Percentiles rank a stretch among this genome's conserved stretches.
phyloP scores from a whole-genome alignment of 2,113 vertebrate genomes.

The Cyprinodon brontotheroides region DNA sequence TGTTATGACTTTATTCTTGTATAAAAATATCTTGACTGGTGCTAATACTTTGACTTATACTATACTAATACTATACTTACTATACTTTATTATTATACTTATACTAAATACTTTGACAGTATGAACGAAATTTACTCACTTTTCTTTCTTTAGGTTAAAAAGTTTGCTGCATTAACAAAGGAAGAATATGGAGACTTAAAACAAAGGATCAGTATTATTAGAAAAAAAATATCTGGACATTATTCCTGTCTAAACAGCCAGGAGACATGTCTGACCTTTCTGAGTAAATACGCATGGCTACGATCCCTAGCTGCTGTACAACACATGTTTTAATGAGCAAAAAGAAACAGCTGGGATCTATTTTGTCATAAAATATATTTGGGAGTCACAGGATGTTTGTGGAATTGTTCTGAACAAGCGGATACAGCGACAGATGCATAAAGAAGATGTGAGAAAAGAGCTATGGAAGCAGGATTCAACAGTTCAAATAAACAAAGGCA shows the following conservation, averaged over 20 bases:
- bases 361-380: neutral
- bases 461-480: neutral
- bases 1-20: too few relatives aligned
- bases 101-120: too few relatives aligned
- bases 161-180: neutral
- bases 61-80: too few relatives aligned
- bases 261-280: neutral
- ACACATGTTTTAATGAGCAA: neutral
- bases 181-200: neutral
- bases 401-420: neutral
- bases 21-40: too few relatives aligned
- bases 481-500: too few relatives aligned
- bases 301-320: neutral
- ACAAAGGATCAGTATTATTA: neutral
- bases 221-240: neutral
- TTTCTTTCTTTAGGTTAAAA: neutral
- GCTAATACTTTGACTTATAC: too few relatives aligned
- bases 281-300: neutral
- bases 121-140: neutral
- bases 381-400: neutral
- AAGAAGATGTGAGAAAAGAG: neutral
- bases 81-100: too few relatives aligned
- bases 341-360: conserved; percentile 19
- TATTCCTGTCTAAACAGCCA: conserved; percentile 11
- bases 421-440: neutral